These are phyloP conservation scores for Limnephilus auricula DNA, from an alignment of 2,888 invertebrate genomes.

Conservation along the genomic window DNA sequence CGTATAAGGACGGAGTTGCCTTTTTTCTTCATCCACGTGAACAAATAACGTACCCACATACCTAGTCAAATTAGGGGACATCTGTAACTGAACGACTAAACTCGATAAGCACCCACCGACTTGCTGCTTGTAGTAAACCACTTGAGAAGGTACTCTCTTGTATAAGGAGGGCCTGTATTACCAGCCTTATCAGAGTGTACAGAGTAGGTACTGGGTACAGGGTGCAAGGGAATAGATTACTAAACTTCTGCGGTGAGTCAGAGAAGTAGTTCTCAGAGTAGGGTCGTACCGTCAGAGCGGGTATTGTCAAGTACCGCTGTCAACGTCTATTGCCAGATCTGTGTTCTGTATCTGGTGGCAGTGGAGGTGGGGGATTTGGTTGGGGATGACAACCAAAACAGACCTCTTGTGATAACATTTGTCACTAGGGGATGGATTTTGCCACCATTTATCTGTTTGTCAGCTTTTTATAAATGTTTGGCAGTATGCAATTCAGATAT, in stretches of 20 bases:
- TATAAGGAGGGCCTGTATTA: neutral
- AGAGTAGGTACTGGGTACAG: neutral
- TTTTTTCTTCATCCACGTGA: neutral
- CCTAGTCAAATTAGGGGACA: neutral
- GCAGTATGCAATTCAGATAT: neutral
- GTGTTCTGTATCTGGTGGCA: neutral
- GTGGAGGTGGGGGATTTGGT: neutral
- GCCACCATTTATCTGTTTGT: neutral
- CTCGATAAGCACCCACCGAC: neutral
- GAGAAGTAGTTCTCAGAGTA: neutral
- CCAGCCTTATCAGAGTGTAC: neutral
- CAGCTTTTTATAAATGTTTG: neutral
- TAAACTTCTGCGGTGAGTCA: neutral
- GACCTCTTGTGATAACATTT: neutral
- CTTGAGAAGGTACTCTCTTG: neutral
- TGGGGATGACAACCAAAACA: neutral
- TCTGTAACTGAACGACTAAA: neutral
- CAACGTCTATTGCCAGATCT: neutral
- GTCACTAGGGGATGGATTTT: neutral
- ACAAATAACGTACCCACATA: neutral
- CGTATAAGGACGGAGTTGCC: neutral
- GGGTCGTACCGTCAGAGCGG: neutral
- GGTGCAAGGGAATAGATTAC: neutral
- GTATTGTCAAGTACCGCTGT: neutral
- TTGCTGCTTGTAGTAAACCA: neutral